phyloP scores from a whole-genome alignment of 2,797 vertebrate genomes.

The Lophius americanus region DNA sequence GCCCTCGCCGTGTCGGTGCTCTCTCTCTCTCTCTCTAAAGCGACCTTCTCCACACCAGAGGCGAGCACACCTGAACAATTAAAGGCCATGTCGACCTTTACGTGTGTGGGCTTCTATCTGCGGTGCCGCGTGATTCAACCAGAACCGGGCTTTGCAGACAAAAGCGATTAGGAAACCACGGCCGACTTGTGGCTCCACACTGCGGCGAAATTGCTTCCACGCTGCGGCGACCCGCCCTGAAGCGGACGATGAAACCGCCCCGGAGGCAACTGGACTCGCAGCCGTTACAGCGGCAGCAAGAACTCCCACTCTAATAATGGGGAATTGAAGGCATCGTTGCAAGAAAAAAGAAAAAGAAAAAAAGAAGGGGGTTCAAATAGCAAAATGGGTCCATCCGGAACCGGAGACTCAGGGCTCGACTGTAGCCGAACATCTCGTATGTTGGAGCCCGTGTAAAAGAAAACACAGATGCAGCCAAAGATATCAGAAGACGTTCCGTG shows the following conservation, averaged over 20 bases:
- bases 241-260: conserved; percentile 61
- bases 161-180: conserved; percentile 61
- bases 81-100: conserved; percentile 61
- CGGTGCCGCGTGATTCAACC: conserved; percentile 32
- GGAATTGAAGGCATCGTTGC: conserved; percentile 44
- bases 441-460: conserved; percentile 13
- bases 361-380: too few species aligned
- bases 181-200: conserved; percentile 57
- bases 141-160: conserved; percentile 32
- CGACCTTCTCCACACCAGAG: conserved; percentile 5
- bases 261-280: conserved; percentile 52
- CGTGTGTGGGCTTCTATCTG: conserved; percentile 28
- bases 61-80: conserved; percentile 36
- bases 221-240: conserved; percentile 57
- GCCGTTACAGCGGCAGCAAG: conserved; percentile 29
- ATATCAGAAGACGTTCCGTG: conserved; percentile 11
- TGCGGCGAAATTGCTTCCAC: conserved; percentile 74
- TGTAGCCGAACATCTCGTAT: conserved; percentile 22
- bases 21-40: too few species aligned
- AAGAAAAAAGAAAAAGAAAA: conserved; percentile 19
- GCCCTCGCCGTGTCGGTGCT: neutral
- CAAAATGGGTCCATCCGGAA: conserved; percentile 2
- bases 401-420: conserved; percentile 32
- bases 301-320: conserved; percentile 45
- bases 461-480: conserved; percentile 9